Percentiles rank a stretch among this genome's conserved stretches.
Conservation (phyloP, 2,113 vertebrate species). For the Tauraco erythrolophus region DNA sequence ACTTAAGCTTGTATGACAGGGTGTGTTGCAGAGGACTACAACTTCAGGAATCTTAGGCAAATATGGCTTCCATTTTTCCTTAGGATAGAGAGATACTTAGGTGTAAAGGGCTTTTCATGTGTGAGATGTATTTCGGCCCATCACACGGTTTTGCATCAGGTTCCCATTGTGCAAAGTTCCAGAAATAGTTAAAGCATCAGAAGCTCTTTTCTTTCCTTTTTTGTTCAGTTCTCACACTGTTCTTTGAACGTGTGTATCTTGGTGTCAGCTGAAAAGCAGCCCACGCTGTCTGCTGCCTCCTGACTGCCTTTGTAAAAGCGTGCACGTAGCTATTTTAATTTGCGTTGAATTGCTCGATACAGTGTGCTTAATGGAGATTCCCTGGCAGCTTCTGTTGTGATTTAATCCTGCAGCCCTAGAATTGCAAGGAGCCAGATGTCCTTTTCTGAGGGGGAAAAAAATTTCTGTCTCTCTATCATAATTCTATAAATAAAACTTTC, state of each 20-base stretch:
- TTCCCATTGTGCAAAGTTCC: not conserved
- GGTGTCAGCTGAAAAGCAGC: not conserved
- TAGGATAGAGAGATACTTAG: not conserved
- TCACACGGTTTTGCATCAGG: not conserved
- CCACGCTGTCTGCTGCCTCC: not conserved
- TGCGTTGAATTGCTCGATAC: not conserved
- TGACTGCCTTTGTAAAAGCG: not conserved
- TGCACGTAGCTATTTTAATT: not conserved
- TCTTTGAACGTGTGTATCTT: not conserved
- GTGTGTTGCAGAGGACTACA: not conserved
- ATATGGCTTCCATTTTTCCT: not conserved
- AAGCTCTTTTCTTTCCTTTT: not conserved
- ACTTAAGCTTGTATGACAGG: not conserved
- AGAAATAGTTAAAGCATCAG: not conserved
- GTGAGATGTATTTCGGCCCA: not conserved
- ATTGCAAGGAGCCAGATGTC: not conserved
- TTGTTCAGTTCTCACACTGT: not conserved
- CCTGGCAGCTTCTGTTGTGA: not conserved
- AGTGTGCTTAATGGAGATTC: accelerated
- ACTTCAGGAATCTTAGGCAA: not conserved
- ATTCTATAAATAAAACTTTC: not conserved
- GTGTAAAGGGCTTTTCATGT: not conserved
- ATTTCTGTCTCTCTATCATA: not conserved
- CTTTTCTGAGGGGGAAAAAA: not conserved
- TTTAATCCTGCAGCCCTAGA: not conserved